These are phyloP conservation scores for Silurus glanis DNA, from an alignment of 2,113 vertebrate genomes.

Conservation along the genomic window DNA sequence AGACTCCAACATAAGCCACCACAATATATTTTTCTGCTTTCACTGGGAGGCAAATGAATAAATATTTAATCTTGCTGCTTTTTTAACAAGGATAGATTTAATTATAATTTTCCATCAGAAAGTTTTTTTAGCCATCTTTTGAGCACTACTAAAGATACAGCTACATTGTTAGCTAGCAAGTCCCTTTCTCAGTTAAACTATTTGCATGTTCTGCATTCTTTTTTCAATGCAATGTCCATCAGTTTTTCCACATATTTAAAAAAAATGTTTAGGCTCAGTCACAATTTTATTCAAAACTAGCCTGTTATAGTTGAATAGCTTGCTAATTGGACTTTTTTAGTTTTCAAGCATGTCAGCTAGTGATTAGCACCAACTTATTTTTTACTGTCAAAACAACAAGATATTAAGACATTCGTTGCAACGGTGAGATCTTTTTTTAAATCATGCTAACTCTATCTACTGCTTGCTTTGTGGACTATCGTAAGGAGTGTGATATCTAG, in stretches of 20 bases:
- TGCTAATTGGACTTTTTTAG: neutral
- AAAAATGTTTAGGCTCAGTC: neutral
- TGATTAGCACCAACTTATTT: neutral
- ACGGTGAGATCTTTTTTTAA: neutral
- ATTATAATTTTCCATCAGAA: neutral
- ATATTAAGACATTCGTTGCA: neutral
- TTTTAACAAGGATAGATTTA: neutral
- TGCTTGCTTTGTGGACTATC: neutral
- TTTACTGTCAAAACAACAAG: neutral
- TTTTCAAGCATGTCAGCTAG: neutral
- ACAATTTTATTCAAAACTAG: neutral
- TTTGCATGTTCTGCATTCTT: neutral
- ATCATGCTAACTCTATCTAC: neutral
- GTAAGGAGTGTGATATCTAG: neutral
- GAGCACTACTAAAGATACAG: neutral
- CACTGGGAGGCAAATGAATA: neutral
- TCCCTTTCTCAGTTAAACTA: neutral
- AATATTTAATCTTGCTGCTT: neutral
- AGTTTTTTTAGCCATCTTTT: neutral
- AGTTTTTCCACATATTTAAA: neutral
- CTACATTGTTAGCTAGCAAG: neutral
- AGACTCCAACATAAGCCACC: no score
- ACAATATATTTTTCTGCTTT: neutral
- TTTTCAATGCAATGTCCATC: neutral
- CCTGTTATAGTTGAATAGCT: neutral